Conservation (phyloP, 2,113 vertebrate genomes). For the Cephalophus harveyi region DNA sequence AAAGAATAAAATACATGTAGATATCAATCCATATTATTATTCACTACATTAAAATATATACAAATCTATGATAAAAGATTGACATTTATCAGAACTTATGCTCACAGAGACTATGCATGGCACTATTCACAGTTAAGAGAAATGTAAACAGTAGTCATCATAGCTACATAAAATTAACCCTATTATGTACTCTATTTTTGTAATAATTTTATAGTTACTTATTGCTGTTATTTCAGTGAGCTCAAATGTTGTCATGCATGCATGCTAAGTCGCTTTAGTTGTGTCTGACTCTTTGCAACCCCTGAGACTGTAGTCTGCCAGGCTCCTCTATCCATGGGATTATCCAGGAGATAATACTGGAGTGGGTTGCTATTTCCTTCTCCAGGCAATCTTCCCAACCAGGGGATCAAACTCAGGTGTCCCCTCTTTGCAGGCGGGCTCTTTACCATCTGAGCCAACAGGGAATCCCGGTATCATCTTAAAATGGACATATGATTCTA, state of each 20-base stretch:
- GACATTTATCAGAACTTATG: background rate
- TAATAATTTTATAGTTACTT: background rate
- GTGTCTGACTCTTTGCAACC: background rate
- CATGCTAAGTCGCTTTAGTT: background rate
- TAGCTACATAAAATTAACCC: background rate
- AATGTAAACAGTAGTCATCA: background rate
- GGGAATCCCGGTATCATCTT: background rate
- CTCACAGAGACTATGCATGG: background rate
- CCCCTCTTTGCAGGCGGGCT: accelerated
- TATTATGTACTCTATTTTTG: background rate
- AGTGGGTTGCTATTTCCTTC: background rate
- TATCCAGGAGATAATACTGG: background rate
- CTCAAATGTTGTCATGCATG: accelerated
- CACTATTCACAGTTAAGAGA: background rate
- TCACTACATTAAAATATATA: background rate
- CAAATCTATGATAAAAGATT: background rate
- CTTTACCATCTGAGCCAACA: background rate
- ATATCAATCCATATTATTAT: background rate
- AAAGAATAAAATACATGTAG: background rate
- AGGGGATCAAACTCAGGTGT: background rate
- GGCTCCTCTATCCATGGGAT: background rate
- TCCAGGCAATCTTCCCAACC: background rate
- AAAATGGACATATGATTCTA: background rate
- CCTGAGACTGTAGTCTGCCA: background rate
- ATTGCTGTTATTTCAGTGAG: background rate